Evolutionary conservation across 2,797 vertebrate species (phyloP).

Genomic region (Rhynchotus rufescens): DNA sequence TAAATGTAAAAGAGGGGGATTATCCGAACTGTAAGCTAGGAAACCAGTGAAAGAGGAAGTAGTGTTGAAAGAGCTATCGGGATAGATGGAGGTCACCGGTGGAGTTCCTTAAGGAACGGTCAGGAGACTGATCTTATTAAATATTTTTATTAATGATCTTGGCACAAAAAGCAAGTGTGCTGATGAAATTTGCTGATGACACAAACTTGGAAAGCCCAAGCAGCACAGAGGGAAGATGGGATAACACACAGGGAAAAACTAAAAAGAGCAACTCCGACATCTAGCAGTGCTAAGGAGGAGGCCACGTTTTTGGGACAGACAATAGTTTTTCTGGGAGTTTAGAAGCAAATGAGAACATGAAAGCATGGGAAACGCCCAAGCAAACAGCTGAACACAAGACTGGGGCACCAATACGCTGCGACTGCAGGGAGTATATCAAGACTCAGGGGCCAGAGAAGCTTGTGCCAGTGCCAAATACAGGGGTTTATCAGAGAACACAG

Average conservation of each 20-base stretch:
- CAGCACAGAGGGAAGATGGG: conserved; percentile 18
- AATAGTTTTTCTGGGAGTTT: rapidly evolving
- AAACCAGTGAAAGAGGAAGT: not conserved
- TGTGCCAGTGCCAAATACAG: not conserved
- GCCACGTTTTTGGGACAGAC: not conserved
- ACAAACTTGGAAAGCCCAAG: conserved; percentile 20
- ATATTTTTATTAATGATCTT: conserved; percentile 52
- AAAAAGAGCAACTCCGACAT: not conserved
- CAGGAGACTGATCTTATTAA: conserved; percentile 47
- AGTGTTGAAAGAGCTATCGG: conserved; percentile 5
- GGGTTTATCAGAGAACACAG: not conserved
- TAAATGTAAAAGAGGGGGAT: not conserved
- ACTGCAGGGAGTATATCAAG: not conserved
- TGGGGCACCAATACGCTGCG: not conserved
- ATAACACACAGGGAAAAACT: not conserved
- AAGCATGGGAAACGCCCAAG: not conserved
- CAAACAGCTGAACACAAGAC: not conserved
- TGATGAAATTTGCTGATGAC: conserved; percentile 57
- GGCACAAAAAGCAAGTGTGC: conserved; percentile 27
- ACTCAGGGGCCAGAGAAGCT: not conserved
- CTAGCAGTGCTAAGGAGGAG: not conserved
- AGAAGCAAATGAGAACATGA: not conserved
- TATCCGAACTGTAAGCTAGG: conserved; percentile 5
- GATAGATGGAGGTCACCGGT: conserved; percentile 18
- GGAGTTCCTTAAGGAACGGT: conserved; percentile 25